These are phyloP conservation scores for Phoxinus phoxinus DNA, from an alignment of 2,113 vertebrate genomes.

Conservation along the genomic window DNA sequence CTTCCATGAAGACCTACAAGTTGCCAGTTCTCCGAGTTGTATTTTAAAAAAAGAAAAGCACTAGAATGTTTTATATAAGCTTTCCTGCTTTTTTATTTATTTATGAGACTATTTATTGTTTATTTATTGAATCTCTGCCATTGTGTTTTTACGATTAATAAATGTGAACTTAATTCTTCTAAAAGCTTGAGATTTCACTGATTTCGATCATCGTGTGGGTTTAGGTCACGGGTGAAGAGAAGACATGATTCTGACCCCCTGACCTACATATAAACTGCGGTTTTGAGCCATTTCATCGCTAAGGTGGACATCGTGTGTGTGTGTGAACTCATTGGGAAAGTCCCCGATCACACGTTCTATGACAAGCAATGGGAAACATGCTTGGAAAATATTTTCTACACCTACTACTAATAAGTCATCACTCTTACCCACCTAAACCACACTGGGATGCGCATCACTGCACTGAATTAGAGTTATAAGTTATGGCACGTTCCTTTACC, in stretches of 20 bases:
- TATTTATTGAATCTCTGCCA: not conserved
- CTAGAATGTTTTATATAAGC: constrained; percentile 55
- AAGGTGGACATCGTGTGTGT: constrained; percentile 45
- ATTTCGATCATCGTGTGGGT: no score
- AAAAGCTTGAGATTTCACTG: not conserved
- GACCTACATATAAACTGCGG: not conserved
- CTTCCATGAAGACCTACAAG: constrained; percentile 52
- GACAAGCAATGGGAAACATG: constrained; percentile 3
- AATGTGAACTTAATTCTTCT: constrained; percentile 29
- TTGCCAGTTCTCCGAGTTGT: constrained; percentile 24
- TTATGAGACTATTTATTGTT: constrained; percentile 63
- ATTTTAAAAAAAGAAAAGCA: constrained; percentile 38
- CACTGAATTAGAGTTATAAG: not conserved
- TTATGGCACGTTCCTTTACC: not conserved
- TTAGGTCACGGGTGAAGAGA: no score
- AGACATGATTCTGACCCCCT: constrained; percentile 11
- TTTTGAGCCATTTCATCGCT: constrained; percentile 14
- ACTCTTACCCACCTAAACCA: constrained; percentile 31
- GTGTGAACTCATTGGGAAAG: constrained; percentile 43
- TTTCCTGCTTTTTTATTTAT: constrained; percentile 59
- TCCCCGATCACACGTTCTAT: constrained; percentile 26
- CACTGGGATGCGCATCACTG: constrained; percentile 13
- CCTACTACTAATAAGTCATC: constrained; percentile 28
- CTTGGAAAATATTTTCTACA: constrained; percentile 47
- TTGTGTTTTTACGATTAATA: constrained; percentile 28